Evolutionary conservation across 2,888 invertebrate genomes (phyloP), one percentile per base, ranked within the genome.

Genomic region (Atethmia centrago): DNA sequence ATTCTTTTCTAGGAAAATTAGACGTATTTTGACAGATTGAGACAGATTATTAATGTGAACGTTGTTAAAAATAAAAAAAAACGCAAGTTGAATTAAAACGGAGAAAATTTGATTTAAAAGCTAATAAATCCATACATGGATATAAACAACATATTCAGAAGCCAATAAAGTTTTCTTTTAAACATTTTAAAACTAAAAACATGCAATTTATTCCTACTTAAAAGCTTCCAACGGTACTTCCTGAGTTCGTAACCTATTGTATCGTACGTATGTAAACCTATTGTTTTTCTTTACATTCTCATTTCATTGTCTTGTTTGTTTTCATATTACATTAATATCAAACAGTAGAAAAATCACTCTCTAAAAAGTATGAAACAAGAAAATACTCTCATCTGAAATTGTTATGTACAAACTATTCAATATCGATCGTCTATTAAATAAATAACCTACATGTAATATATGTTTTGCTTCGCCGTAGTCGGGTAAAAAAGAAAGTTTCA

Each of bases 231-330:
- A 80, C 58, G 51, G 51, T 72, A 58, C 14, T 40, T 51, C 10
- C 36, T 5, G 28, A 73, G 74, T 45, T 45, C 56, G 45, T 58
- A 31, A 65, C 76, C 31, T 45, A 36, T 59, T n/a, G n/a, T n/a
- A n/a, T n/a, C n/a, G n/a, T n/a, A n/a, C 8, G 14, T 31, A 14
- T 21, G 28, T 45, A n/a, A n/a, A n/a, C n/a, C n/a, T n/a, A 36
- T 49, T 49, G 3, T 78, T 79, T 80, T 58, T 28, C 14, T 45
- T 80, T n/a, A 28, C 25, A 45, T 71, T 28, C 8, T n/a, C n/a
- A n/a, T n/a, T n/a, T n/a, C n/a, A n/a, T n/a, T n/a, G n/a, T n/a
- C n/a, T 31, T 25, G n/a, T 21, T 45, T 36, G 28, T 72, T 59
- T 72, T 14, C 36, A 70, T 49, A 31, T 31, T 70, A 8, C 8